Evolutionary conservation across 1,140 invertebrate genomes (phyloP), one percentile per base, ranked within the genome.

Genomic region (Drosophila obscura): DNA sequence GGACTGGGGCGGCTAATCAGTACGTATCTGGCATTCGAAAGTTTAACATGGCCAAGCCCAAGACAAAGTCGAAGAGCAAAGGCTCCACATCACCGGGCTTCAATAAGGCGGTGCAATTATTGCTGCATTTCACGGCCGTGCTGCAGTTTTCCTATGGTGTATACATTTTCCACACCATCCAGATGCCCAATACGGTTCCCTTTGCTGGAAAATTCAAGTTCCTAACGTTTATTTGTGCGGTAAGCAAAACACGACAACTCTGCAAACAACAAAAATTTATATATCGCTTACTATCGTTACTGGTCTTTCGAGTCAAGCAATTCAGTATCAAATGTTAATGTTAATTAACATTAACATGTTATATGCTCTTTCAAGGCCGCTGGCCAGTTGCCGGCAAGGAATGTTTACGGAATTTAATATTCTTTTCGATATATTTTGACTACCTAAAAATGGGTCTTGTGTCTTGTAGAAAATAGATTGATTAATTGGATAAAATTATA

Each of bases 171-270:
- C 26, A 79, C 26, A 60, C 65, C 58, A 24, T 80, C 24, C 57
- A 89, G 22, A 48, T 87, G 72, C 83, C 83, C 28, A 35, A 56
- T 28, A 51, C 71, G 8, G 46, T 63, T 59, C 83, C 83, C 6
- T 94, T 92, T 89, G 96, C 94, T 62, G 95, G 96, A 66, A 97
- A 97, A 92, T 95, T 97, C 57, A 97, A 97, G 92, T 98, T 95
- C 91, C 93, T 98, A 46, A 97, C 97, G 13, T 96, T 96, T 80
- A 94, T 96, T 93, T 93, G 96, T 94, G 95, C 95, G 92, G 96
- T 97, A 94, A 94, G 83, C 46, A 28, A 58, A 58, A 43, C 28
- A 31, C 28, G 28, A 31, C 28, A 8, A 3, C 28, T 26, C 26
- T 26, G 26, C 0, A 26, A 26, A 26, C 5, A 26, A 28, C 19